Conservation (phyloP, 2,797 vertebrate genomes). For the Myripristis murdjan region DNA sequence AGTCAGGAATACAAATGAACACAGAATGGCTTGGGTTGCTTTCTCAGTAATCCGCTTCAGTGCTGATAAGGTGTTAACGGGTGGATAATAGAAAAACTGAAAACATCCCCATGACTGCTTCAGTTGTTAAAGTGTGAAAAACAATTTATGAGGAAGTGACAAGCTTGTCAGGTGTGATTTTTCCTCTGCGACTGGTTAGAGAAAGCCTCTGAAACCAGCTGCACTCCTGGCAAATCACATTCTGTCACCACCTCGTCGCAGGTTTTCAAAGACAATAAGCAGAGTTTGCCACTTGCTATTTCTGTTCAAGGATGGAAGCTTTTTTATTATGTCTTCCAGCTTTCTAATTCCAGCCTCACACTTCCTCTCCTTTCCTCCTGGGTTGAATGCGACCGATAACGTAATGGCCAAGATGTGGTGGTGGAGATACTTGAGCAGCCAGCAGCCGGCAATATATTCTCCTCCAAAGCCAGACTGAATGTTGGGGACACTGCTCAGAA, state of each 20-base stretch:
- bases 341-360: slow-evolving; percentile 52
- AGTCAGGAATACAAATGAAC: slow-evolving; percentile 5
- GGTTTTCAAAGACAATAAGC: slow-evolving; percentile 26
- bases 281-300: slow-evolving; percentile 42
- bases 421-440: slow-evolving; percentile 38
- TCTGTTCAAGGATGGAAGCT: slow-evolving; percentile 30
- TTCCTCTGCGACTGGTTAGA: slow-evolving; percentile 12
- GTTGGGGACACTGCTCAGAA: slow-evolving; percentile 50
- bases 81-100: slow-evolving; percentile 3
- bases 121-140: slow-evolving; percentile 23
- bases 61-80: slow-evolving; percentile 13
- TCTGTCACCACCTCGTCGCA: slow-evolving; percentile 17
- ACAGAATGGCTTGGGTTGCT: too few relatives aligned
- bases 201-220: slow-evolving; percentile 8
- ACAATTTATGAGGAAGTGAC: slow-evolving; percentile 6
- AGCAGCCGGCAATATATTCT: slow-evolving; percentile 55
- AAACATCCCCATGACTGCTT: slow-evolving; percentile 13
- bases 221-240: slow-evolving; percentile 19
- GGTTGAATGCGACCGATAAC: slow-evolving; percentile 43
- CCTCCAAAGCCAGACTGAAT: slow-evolving; percentile 55
- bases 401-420: slow-evolving; percentile 29
- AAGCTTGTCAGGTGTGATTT: slow-evolving; percentile 31
- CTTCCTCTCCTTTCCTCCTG: slow-evolving; percentile 23
- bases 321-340: slow-evolving; percentile 45
- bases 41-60: neutral